Percentiles rank a stretch among this genome's conserved stretches.
These are phyloP conservation scores for Brachyhypopomus gauderio DNA, from an alignment of 2,113 vertebrate species.

Conservation along the genomic window DNA sequence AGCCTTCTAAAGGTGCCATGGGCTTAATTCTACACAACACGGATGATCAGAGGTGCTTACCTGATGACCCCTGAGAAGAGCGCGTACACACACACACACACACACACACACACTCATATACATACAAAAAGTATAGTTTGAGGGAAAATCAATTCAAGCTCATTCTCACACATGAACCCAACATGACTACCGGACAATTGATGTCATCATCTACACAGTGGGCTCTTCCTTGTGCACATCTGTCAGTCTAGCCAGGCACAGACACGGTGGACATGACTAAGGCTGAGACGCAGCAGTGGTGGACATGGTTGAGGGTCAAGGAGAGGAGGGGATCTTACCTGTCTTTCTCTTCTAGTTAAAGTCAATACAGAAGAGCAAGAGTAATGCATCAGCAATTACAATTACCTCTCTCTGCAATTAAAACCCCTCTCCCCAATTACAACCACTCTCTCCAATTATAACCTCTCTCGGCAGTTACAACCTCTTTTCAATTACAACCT, in stretches of 20 bases:
- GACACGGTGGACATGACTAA: background rate
- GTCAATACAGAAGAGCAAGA: background rate
- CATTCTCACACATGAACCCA: background rate
- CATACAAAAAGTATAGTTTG: too few relatives aligned
- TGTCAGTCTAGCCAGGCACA: slow-evolving; percentile 44
- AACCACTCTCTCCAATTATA: too few relatives aligned
- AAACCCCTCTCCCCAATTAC: too few relatives aligned
- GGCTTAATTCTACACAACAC: too few relatives aligned
- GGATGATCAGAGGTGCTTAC: too few relatives aligned
- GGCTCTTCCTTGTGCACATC: slow-evolving; percentile 48
- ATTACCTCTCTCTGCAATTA: background rate
- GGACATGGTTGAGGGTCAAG: background rate
- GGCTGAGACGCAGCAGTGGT: slow-evolving; percentile 4
- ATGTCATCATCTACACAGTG: slow-evolving; percentile 30
- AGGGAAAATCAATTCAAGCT: too few relatives aligned
- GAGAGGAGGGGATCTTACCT: background rate
- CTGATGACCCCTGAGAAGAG: too few relatives aligned
- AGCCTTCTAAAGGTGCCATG: too few relatives aligned
- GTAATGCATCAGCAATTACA: background rate
- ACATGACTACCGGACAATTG: slow-evolving; percentile 15
- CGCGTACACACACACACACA: too few relatives aligned
- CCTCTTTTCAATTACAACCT: too few relatives aligned
- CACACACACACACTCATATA: too few relatives aligned
- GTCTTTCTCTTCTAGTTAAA: slow-evolving; percentile 10
- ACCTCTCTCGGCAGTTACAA: too few relatives aligned